Percentiles rank a stretch among this genome's conserved stretches.
These are phyloP conservation scores for Sebastes elongatus DNA, from an alignment of 2,797 vertebrate species.

Conservation along the genomic window DNA sequence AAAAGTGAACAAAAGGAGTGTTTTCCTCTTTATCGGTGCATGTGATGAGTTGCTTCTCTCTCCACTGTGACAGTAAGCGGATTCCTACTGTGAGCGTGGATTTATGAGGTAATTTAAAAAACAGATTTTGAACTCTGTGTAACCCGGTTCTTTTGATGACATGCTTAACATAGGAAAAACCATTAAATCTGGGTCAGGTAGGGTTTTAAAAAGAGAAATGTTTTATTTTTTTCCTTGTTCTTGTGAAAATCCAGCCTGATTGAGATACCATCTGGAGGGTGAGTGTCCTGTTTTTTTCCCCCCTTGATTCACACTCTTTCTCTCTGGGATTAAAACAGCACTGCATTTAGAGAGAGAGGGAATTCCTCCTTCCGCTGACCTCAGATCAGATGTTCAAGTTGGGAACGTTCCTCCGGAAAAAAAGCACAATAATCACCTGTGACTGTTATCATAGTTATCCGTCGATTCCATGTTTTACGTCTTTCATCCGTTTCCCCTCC, in stretches of 20 bases:
- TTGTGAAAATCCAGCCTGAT: conserved; percentile 31
- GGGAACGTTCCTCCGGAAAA: conserved; percentile 53
- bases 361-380: conserved; percentile 13
- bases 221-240: not conserved
- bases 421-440: conserved; percentile 85
- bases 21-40: conserved; percentile 30
- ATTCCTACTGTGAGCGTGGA: conserved; percentile 7
- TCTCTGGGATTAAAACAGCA: conserved; percentile 35
- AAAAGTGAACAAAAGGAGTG: not conserved
- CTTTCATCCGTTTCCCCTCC: conserved; percentile 13
- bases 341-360: not conserved
- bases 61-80: conserved; percentile 9
- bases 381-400: conserved; percentile 38
- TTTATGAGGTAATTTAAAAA: conserved; percentile 48
- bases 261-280: conserved; percentile 43
- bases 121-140: conserved; percentile 39
- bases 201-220: conserved; percentile 26
- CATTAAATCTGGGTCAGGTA: conserved; percentile 36
- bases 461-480: conserved; percentile 24
- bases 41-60: conserved; percentile 27
- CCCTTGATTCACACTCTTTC: conserved; percentile 10
- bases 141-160: conserved; percentile 38
- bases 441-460: conserved; percentile 61
- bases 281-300: conserved; percentile 1
- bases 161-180: conserved; percentile 29